A percentile compares a stretch with the other conserved stretches of the same genome.
These are phyloP conservation scores for Lacanobia oleracea DNA, from an alignment of 2,888 invertebrate species.

Conservation along the genomic window DNA sequence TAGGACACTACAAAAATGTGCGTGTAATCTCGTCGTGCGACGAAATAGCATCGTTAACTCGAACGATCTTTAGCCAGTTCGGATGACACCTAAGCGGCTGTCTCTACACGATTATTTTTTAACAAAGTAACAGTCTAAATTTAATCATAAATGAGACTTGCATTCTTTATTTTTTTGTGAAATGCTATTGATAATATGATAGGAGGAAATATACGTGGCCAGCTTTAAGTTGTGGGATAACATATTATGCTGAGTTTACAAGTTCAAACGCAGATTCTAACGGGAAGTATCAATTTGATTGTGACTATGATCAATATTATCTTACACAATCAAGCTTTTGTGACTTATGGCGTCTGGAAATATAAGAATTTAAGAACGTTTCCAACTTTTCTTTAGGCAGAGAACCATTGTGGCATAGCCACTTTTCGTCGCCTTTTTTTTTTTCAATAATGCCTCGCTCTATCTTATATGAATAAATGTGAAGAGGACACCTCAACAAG, in stretches of 20 bases:
- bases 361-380: background rate
- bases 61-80: too few relatives aligned
- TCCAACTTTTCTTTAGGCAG: background rate
- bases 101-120: background rate
- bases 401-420: too few relatives aligned
- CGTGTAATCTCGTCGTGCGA: too few relatives aligned
- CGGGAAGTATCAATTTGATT: background rate
- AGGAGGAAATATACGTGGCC: background rate
- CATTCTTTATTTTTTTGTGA: background rate
- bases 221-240: background rate
- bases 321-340: background rate
- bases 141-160: conserved; percentile 29
- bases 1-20: too few relatives aligned
- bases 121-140: conserved; percentile 17
- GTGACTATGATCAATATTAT: background rate
- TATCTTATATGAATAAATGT: too few relatives aligned
- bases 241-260: conserved; percentile 2
- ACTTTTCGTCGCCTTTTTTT: too few relatives aligned
- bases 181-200: background rate
- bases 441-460: too few relatives aligned
- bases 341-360: too few relatives aligned
- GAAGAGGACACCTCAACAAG: too few relatives aligned
- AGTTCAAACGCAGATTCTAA: background rate
- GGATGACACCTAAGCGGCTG: too few relatives aligned
- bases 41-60: too few relatives aligned